phyloP scores from a whole-genome alignment of 2,888 invertebrate genomes.

The Idaea straminata region DNA sequence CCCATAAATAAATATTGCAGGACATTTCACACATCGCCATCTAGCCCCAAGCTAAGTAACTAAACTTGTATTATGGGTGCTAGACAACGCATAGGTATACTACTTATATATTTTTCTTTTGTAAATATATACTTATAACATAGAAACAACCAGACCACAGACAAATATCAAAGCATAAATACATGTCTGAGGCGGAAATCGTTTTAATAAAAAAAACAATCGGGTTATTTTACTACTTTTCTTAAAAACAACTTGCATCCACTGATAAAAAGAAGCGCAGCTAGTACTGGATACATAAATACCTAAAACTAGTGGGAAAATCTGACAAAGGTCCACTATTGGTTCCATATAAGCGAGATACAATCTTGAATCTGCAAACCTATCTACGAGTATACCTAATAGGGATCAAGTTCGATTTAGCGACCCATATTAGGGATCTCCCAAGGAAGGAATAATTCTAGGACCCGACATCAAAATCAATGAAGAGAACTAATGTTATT shows the following conservation, averaged over 20 bases:
- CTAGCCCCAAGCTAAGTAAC: too few species aligned
- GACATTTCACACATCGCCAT: too few species aligned
- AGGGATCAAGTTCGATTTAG: neutral
- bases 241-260: neutral
- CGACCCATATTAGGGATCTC: neutral
- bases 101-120: too few species aligned
- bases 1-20: too few species aligned
- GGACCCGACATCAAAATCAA: constrained; percentile 1
- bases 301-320: neutral
- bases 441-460: neutral
- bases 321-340: neutral
- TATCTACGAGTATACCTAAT: neutral
- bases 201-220: too few species aligned
- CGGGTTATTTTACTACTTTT: too few species aligned
- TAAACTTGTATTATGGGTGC: too few species aligned
- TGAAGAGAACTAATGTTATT: constrained; percentile 1
- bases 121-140: too few species aligned
- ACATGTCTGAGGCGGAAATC: too few species aligned
- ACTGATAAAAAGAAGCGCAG: neutral
- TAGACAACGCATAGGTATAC: too few species aligned
- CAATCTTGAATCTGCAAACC: neutral
- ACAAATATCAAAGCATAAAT: too few species aligned
- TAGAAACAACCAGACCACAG: too few species aligned
- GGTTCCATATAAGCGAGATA: neutral
- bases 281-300: neutral